Evolutionary conservation across 2,797 vertebrate genomes (phyloP), one percentile per base, ranked within the genome.

Genomic region (Jordanella pulchra): DNA sequence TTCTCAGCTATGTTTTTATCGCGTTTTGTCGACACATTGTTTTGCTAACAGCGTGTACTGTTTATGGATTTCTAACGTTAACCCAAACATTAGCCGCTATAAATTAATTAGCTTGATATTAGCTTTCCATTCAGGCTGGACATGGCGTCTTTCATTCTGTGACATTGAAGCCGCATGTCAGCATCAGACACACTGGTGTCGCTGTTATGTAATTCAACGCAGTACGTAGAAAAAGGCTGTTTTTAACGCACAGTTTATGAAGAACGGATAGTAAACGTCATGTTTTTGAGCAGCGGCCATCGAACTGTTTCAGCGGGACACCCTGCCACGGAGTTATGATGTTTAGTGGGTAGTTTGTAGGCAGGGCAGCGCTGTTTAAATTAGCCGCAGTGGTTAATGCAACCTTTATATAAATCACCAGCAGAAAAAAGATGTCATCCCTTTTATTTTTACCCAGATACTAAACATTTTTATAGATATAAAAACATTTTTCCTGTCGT

Each of bases 121-220:
- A 77, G 71, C 71, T 56, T 66, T n/a, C 39, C 44, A 6, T 71
- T 50, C 67, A 28, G 64, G 72, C 42, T 32, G 51, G 68, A 67
- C 71, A 79, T 84, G 79, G 76, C 83, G 76, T 72, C 66, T 66
- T 82, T 71, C 44, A 68, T 79, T 78, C 65, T 76, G 7, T 82
- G 84, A 87, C 87, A 84, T 83, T 87, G 81, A 83, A 71, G 35
- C 60, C 56, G 71, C 65, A 51, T 80, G 73, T 63, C 69, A 65
- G 23, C 66, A 63, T 45, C 55, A 64, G 79, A 70, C 63, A 48
- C 32, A 56, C 28, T 42, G 32, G 18, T 61, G 70, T 66, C 21
- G n/a, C 1, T 23, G 54, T 84, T 75, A 79, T 77, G 75, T 84
- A 75, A 86, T 63, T 47, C 2, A 7, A 63, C 42, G 50, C 3